Conservation (phyloP, 2,888 invertebrate genomes). For the Sympetrum striolatum region DNA sequence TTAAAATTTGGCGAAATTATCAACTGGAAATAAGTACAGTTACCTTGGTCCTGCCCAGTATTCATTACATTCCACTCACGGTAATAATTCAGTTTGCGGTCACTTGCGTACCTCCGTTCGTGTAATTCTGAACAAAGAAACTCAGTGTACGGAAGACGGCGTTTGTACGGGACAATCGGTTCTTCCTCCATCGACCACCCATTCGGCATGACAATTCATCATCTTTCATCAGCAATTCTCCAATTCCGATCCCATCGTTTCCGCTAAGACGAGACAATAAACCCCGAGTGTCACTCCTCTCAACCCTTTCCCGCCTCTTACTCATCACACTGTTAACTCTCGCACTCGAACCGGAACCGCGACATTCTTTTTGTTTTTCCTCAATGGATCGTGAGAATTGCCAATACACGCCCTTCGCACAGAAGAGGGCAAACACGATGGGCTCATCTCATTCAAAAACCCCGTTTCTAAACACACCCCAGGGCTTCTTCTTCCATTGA, state of each 20-base stretch:
- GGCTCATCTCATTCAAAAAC: background rate
- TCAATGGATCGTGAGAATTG: conserved; percentile 21
- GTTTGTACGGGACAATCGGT: too few species aligned
- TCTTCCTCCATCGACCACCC: background rate
- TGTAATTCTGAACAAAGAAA: too few species aligned
- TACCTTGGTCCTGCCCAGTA: too few species aligned
- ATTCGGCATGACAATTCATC: background rate
- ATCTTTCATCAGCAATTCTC: background rate
- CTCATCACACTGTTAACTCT: background rate
- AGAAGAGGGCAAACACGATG: background rate
- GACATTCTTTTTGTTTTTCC: background rate
- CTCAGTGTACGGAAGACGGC: too few species aligned
- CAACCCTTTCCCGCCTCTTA: background rate
- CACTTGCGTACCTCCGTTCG: too few species aligned
- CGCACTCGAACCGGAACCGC: background rate
- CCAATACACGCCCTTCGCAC: conserved; percentile 1
- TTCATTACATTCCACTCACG: too few species aligned
- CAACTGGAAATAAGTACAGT: too few species aligned
- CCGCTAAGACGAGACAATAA: background rate
- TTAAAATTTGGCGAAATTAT: too few species aligned
- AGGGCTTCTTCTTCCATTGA: too few species aligned
- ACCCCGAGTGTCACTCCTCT: background rate
- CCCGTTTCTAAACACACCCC: too few species aligned
- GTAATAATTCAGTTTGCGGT: too few species aligned
- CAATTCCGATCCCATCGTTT: background rate